phyloP scores from a whole-genome alignment of 2,797 vertebrate species.

The Lutjanus argentimaculatus region DNA sequence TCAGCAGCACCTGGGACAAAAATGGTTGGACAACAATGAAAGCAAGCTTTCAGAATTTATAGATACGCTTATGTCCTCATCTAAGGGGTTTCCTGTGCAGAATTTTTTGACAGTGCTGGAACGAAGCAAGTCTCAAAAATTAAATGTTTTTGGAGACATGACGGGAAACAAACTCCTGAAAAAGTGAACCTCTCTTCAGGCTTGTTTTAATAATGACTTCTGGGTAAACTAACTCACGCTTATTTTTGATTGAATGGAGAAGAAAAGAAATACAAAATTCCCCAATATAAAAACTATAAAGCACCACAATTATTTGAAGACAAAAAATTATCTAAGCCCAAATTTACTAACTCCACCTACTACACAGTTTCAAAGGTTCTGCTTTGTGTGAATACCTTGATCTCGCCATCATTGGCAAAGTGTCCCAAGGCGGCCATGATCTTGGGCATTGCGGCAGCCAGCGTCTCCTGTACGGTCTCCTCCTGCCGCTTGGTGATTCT shows the following conservation, averaged over 20 bases:
- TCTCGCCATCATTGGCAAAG: constrained; percentile 96
- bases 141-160: not conserved
- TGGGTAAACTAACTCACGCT: not conserved
- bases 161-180: not conserved
- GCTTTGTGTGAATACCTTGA: constrained; percentile 90
- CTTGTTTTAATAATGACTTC: not conserved
- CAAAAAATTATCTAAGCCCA: not conserved
- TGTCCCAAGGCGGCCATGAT: constrained; percentile 95
- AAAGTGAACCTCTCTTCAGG: not conserved
- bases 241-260: no score
- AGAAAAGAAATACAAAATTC: not conserved
- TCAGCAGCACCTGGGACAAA: constrained; percentile 90
- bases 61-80: not conserved
- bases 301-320: not conserved
- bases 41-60: not conserved
- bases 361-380: not conserved
- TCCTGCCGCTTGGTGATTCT: constrained; percentile 95
- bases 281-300: not conserved
- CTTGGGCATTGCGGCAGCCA: constrained; percentile 95
- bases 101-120: not conserved
- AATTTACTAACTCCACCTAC: no score
- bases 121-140: not conserved
- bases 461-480: constrained; percentile 95
- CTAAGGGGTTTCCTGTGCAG: not conserved
- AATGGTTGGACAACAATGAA: not conserved